phyloP scores from a whole-genome alignment of 2,113 vertebrate genomes.

The Hemicordylus capensis region DNA sequence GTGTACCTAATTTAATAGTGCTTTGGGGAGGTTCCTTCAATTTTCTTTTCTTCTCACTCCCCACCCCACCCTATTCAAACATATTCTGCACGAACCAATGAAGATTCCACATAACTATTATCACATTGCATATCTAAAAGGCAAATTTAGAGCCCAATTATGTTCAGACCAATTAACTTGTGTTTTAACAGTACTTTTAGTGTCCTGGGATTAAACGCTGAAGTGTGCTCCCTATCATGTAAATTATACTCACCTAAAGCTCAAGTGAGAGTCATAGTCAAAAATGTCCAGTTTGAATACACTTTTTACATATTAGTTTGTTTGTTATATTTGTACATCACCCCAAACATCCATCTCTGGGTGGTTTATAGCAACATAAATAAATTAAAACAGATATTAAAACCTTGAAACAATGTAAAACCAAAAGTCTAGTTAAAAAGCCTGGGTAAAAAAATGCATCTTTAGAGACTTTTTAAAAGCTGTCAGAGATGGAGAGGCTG shows the following conservation, averaged over 20 bases:
- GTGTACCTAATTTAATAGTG: background rate
- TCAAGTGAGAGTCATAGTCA: background rate
- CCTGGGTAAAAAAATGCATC: too few species aligned
- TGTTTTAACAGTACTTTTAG: background rate
- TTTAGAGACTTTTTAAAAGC: too few species aligned
- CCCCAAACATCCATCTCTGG: too few species aligned
- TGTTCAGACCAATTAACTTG: conserved; percentile 2
- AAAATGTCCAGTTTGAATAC: background rate
- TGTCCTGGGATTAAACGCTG: background rate
- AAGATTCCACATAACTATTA: conserved; percentile 25
- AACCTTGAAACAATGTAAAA: too few species aligned
- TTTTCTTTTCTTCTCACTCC: background rate
- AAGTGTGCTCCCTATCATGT: background rate
- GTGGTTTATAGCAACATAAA: too few species aligned
- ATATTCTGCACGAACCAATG: background rate
- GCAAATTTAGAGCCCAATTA: background rate
- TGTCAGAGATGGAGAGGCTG: too few species aligned
- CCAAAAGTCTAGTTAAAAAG: too few species aligned
- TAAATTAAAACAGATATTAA: too few species aligned
- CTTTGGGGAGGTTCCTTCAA: background rate
- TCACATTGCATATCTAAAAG: conserved; percentile 29
- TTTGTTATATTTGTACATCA: too few species aligned
- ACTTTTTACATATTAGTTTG: background rate
- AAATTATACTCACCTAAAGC: background rate
- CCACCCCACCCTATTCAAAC: background rate